phyloP scores from a whole-genome alignment of 23 tunicate genomes.

The Phallusia fumigata region DNA sequence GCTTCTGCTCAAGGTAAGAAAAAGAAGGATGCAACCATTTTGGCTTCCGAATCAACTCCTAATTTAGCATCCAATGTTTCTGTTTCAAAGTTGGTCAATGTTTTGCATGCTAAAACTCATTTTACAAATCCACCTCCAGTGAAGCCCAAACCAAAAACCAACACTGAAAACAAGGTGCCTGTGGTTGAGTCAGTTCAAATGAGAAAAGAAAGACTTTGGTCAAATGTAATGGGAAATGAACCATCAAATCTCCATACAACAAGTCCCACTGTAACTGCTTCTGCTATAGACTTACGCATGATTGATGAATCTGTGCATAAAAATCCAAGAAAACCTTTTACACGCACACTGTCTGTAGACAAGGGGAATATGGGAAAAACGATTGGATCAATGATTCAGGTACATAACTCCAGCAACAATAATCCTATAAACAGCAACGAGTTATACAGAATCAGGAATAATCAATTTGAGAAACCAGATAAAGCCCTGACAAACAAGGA shows the following conservation, averaged over 20 bases:
- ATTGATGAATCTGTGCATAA: background rate
- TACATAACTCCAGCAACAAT: background rate
- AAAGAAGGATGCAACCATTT: background rate
- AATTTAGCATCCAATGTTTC: conserved; percentile 6
- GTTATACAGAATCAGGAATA: background rate
- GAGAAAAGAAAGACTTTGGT: conserved; percentile 35
- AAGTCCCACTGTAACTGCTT: background rate
- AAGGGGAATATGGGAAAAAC: background rate
- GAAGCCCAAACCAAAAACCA: conserved; percentile 9
- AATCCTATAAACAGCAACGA: background rate
- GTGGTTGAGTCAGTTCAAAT: conserved; percentile 30
- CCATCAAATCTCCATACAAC: background rate
- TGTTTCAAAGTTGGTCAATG: background rate
- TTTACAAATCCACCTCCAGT: background rate
- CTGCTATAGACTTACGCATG: conserved; percentile 12
- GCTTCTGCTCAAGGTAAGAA: background rate
- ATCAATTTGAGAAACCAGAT: background rate
- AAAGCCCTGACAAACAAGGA: background rate
- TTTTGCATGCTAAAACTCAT: background rate
- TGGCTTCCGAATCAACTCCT: background rate
- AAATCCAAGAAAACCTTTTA: conserved; percentile 2
- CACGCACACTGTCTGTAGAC: conserved; percentile 22
- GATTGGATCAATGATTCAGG: background rate
- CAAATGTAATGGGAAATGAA: background rate
- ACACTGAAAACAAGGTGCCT: background rate